Evolutionary conservation across 2,888 invertebrate genomes (phyloP).

Genomic region (Trichacis sp.): DNA sequence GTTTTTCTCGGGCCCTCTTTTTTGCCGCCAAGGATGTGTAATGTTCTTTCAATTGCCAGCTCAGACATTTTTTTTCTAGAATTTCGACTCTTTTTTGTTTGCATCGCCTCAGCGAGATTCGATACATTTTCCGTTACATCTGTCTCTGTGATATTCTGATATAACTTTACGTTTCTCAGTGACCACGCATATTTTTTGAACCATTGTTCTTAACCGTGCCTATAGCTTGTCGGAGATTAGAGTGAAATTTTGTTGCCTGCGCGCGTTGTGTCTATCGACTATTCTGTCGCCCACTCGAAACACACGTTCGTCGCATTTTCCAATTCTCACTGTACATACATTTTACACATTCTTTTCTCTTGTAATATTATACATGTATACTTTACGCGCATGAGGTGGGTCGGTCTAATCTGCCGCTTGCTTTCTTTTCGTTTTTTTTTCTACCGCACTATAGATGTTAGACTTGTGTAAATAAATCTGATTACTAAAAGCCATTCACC

Average conservation of each 20-base stretch:
- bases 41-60: no score
- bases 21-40: no score
- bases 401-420: constrained; percentile 24
- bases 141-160: constrained; percentile 65
- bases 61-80: no score
- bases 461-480: constrained; percentile 29
- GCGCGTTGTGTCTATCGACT: neutral
- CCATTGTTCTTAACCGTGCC: neutral
- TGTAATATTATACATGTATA: no score
- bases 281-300: neutral
- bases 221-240: neutral
- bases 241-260: neutral
- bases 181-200: constrained; percentile 40
- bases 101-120: constrained; percentile 12
- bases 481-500: constrained; percentile 36
- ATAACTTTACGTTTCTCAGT: constrained; percentile 45
- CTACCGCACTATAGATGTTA: constrained; percentile 18
- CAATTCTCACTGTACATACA: constrained; percentile 23
- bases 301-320: no score
- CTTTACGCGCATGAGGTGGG: constrained; percentile 18
- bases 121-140: constrained; percentile 65
- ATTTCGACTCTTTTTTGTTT: no score
- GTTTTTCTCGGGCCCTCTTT: no score
- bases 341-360: constrained; percentile 17
- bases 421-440: constrained; percentile 25